Base-by-base conservation (phyloP, 2,113 vertebrate species). In the Passer montanus region DNA sequence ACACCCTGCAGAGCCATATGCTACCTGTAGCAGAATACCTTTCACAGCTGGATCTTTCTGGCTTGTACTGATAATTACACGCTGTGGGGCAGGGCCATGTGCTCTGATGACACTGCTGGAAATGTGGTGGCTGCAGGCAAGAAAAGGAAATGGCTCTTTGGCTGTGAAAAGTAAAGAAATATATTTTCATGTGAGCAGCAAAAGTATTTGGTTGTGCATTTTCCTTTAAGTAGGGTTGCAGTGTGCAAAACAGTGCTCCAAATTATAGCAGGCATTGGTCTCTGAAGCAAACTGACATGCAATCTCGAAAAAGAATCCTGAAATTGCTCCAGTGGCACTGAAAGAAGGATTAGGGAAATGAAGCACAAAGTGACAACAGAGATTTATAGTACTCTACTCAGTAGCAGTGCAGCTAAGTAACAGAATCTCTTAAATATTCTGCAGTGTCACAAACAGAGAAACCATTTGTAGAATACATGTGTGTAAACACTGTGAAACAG, bases 1-100 rank as follows among this genome's bases (percentile, higher is more conserved):
- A 64, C 46, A 12, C 18, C 85, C 55, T 41, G 78, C 66, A 67
- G 37, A 79, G 19, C 55, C 23, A 21, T 62, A 73, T 77, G 74
- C 35, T 94, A 91, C 88, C 86, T 92, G 35, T 31, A 77, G 49
- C 53, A 96, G 72, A 94, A 79, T 62, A 55, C 18, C 58, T 86
- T 41, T 78, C 58, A 27, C 53, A 90, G 69, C 50, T 92, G 90
- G 85, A 53, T 62, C 24, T 41, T 58, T 78, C 92, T 58, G 91
- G 53, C 67, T 80, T 76, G 35, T 17, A 74, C 41, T 22, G 86
- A 56, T 77, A 89, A 91, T 90, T 87, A 50, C 39, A 5, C 12
- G 60, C 52, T 85, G 46, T 47, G 69, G 11, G 69, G 11, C 53
- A 70, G 58, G 72, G 46, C 46, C 60, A 9, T 5, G 28, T 37